Evolutionary conservation across 2,797 vertebrate species (phyloP).

Genomic region (Sphenopsis melanotis): DNA sequence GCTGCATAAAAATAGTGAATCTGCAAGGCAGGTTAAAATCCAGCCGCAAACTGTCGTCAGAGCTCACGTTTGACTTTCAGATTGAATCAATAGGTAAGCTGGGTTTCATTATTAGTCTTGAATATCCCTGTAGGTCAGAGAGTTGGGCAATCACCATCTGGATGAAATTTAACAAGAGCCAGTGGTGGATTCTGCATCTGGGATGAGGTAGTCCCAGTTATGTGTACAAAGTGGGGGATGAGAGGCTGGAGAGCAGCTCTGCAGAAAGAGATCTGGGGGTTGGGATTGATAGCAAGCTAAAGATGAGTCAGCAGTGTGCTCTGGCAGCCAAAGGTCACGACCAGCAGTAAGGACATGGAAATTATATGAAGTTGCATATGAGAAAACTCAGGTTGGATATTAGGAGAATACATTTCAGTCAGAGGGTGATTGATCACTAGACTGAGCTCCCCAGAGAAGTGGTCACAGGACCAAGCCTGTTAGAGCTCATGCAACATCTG

Average conservation of each 20-base stretch:
- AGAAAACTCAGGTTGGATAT: neutral
- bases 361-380: fast-evolving
- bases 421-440: neutral
- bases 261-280: neutral
- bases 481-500: neutral
- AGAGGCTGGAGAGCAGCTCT: neutral
- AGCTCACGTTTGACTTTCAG: slow-evolving; percentile 94
- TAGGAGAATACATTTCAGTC: neutral
- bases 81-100: slow-evolving; percentile 89
- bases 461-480: fast-evolving
- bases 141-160: neutral
- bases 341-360: neutral
- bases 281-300: neutral
- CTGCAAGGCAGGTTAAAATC: slow-evolving; percentile 93
- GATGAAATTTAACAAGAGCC: neutral
- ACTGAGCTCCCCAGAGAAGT: neutral
- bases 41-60: slow-evolving; percentile 90
- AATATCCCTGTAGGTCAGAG: neutral
- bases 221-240: fast-evolving
- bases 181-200: neutral
- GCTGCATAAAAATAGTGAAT: slow-evolving; percentile 95
- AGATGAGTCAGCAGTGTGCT: neutral
- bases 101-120: neutral
- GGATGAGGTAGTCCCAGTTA: neutral
- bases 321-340: neutral